These are phyloP conservation scores for Leptopilina clavipes DNA, from an alignment of 1,140 invertebrate species.

Conservation along the genomic window DNA sequence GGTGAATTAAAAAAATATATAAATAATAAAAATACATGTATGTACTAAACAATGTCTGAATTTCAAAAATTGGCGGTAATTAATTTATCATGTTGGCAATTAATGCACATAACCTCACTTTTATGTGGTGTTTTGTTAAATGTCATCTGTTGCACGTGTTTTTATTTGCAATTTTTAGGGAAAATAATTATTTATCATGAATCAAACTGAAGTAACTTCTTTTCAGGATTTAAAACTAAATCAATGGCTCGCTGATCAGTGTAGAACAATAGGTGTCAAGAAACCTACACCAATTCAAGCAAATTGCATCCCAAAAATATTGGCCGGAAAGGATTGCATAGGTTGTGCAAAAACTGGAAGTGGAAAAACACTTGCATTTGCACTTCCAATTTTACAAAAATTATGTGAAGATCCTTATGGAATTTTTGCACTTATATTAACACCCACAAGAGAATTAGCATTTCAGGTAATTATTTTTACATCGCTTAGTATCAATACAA, in stretches of 20 bases:
- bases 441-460: constrained; percentile 96
- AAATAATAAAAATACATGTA: no score
- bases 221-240: constrained; percentile 68
- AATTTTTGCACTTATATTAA: constrained; percentile 95
- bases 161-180: background rate
- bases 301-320: constrained; percentile 87
- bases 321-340: constrained; percentile 91
- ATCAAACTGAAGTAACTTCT: constrained; percentile 44
- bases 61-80: background rate
- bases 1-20: no score
- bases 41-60: no score
- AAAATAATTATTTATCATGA: constrained; percentile 33
- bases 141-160: background rate
- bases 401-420: constrained; percentile 94
- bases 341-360: constrained; percentile 98
- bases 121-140: background rate
- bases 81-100: no score
- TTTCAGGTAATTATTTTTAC: constrained; percentile 77
- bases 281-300: constrained; percentile 90
- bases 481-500: no score
- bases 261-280: constrained; percentile 76
- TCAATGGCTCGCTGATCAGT: constrained; percentile 69
- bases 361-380: constrained; percentile 98
- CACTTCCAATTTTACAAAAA: constrained; percentile 94
- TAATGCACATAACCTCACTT: background rate